Conservation (phyloP, 1,140 invertebrate genomes). For the Leptopilina clavipes region DNA sequence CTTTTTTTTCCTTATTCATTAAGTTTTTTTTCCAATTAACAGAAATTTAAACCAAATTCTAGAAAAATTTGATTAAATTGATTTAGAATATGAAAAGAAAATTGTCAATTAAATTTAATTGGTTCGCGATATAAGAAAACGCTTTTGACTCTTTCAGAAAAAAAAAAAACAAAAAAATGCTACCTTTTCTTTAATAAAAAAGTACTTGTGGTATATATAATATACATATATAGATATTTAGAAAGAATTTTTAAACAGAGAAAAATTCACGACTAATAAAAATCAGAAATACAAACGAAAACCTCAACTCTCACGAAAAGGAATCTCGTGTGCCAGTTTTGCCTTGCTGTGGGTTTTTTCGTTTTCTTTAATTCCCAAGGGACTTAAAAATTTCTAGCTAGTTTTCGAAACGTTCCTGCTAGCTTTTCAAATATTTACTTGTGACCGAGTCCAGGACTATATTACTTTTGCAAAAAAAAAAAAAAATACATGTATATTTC, state of each 20-base stretch:
- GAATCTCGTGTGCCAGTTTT: slow-evolving; percentile 26
- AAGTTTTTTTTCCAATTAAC: too few relatives aligned
- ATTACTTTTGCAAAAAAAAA: slow-evolving; percentile 19
- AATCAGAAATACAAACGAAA: slow-evolving; percentile 23
- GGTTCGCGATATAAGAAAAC: background rate
- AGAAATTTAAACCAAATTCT: too few relatives aligned
- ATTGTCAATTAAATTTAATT: background rate
- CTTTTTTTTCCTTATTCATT: too few relatives aligned
- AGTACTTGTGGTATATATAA: too few relatives aligned
- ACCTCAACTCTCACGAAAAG: background rate
- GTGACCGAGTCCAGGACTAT: background rate
- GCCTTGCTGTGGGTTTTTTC: background rate
- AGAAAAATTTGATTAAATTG: background rate
- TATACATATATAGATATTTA: background rate
- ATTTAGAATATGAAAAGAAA: background rate
- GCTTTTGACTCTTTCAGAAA: too few relatives aligned
- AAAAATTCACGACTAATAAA: slow-evolving; percentile 30
- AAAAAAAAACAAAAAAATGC: too few relatives aligned
- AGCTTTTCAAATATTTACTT: slow-evolving; percentile 10
- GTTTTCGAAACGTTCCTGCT: background rate
- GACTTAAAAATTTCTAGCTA: slow-evolving; percentile 16
- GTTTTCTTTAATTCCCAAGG: slow-evolving; percentile 13
- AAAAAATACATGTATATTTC: too few relatives aligned
- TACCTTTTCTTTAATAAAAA: background rate
- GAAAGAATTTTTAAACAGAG: slow-evolving; percentile 1